Conservation (phyloP, 2,888 invertebrate genomes). For the Charanyca ferruginea region DNA sequence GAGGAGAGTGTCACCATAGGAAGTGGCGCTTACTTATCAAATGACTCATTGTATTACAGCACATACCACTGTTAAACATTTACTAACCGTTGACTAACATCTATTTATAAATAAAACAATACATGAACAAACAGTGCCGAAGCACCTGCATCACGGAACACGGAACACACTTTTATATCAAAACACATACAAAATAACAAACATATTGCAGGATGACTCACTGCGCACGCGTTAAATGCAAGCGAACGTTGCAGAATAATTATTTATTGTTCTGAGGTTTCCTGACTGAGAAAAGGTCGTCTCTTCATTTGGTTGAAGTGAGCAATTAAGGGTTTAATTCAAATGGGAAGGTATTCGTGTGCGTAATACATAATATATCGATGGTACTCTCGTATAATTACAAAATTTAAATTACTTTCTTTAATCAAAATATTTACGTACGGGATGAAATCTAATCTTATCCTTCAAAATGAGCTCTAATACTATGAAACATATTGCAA, state of each 20-base stretch:
- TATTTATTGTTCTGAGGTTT: constrained; percentile 25
- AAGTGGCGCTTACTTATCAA: constrained; percentile 1
- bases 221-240: constrained; percentile 24
- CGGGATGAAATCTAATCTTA: no score
- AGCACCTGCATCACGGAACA: constrained; percentile 36
- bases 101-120: constrained; percentile 41
- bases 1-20: no score
- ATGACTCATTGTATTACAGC: constrained; percentile 22
- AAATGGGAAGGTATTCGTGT: neutral
- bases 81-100: constrained; percentile 38
- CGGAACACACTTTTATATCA: constrained; percentile 49
- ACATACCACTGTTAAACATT: constrained; percentile 20
- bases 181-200: constrained; percentile 54
- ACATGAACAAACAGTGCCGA: constrained; percentile 24
- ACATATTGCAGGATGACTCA: constrained; percentile 44
- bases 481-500: no score
- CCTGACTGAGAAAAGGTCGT: constrained; percentile 13
- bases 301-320: constrained; percentile 1
- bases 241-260: constrained; percentile 20
- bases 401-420: no score
- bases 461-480: no score
- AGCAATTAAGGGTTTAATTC: neutral
- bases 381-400: no score
- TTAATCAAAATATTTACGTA: no score
- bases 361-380: no score